A percentile compares a stretch with the other conserved stretches of the same genome.
Evolutionary conservation across 2,113 vertebrate genomes (phyloP).

Genomic region (Megaceryle torquata): DNA sequence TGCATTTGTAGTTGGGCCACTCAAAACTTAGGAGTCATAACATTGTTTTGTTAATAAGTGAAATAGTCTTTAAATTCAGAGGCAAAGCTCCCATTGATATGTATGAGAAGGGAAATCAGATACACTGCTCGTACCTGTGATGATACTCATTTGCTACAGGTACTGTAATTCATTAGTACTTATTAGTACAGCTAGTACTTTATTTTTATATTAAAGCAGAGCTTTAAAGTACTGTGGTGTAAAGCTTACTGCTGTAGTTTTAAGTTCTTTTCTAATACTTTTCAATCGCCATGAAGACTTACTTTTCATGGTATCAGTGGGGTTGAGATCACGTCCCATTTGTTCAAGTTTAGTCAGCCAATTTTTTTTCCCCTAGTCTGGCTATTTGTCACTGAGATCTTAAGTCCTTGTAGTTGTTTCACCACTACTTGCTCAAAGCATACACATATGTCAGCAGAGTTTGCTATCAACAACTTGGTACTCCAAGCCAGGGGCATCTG

Average conservation of each 20-base stretch:
- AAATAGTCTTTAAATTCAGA: neutral
- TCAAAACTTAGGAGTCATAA: rapidly evolving
- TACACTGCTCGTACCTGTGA: neutral
- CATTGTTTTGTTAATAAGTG: neutral
- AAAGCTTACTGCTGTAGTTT: neutral
- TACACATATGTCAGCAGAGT: rapidly evolving
- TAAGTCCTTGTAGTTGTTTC: neutral
- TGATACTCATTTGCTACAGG: neutral
- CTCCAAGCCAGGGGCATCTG: too few species aligned
- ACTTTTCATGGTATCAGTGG: neutral
- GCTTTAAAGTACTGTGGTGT: neutral
- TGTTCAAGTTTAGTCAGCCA: neutral
- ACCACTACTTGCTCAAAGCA: neutral
- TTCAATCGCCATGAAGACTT: neutral
- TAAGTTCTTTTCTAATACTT: neutral
- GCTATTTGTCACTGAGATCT: neutral
- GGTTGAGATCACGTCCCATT: neutral
- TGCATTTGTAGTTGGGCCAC: neutral
- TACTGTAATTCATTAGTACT: neutral
- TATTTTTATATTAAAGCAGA: neutral
- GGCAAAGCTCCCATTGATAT: neutral
- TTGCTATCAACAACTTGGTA: neutral
- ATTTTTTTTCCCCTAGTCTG: neutral
- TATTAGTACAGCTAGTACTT: neutral
- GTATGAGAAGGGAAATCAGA: neutral